These are phyloP conservation scores for Vanessa tameamea DNA, from an alignment of 1,140 invertebrate genomes.

Conservation along the genomic window DNA sequence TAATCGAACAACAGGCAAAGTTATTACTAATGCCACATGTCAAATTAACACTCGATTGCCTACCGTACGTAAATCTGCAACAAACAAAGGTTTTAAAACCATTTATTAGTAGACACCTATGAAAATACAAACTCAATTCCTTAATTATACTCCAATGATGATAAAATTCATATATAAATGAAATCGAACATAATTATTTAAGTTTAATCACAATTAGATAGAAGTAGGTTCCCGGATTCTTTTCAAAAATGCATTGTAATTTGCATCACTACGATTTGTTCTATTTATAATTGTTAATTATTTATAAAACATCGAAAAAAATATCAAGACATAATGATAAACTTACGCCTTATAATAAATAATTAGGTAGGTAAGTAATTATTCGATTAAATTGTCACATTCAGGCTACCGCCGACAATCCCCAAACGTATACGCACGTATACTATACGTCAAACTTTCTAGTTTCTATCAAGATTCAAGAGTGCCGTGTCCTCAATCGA, in stretches of 20 bases:
- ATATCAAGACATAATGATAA: slow-evolving; percentile 1
- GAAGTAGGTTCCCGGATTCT: slow-evolving; percentile 75
- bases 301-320: background rate
- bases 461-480: slow-evolving; percentile 34
- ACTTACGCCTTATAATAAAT: slow-evolving; percentile 26
- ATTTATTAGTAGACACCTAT: slow-evolving; percentile 13
- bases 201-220: slow-evolving; percentile 34
- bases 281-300: background rate
- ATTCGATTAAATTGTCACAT: slow-evolving; percentile 37
- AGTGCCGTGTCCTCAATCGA: slow-evolving; percentile 35
- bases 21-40: slow-evolving; percentile 72
- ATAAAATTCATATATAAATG: background rate
- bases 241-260: slow-evolving; percentile 19
- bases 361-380: slow-evolving; percentile 22
- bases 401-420: slow-evolving; percentile 42
- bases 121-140: background rate
- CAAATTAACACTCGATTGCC: slow-evolving; percentile 55
- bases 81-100: slow-evolving; percentile 44
- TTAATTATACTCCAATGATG: background rate
- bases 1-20: slow-evolving; percentile 44
- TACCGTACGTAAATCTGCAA: slow-evolving; percentile 55
- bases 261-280: slow-evolving; percentile 9
- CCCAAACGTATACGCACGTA: slow-evolving; percentile 44
- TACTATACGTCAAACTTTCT: slow-evolving; percentile 63
- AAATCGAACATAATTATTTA: slow-evolving; percentile 3